A percentile compares a stretch with the other conserved stretches of the same genome.
These are phyloP conservation scores for Rambutsinella grinnellia DNA, from an alignment of 2,888 invertebrate species.

Conservation along the genomic window DNA sequence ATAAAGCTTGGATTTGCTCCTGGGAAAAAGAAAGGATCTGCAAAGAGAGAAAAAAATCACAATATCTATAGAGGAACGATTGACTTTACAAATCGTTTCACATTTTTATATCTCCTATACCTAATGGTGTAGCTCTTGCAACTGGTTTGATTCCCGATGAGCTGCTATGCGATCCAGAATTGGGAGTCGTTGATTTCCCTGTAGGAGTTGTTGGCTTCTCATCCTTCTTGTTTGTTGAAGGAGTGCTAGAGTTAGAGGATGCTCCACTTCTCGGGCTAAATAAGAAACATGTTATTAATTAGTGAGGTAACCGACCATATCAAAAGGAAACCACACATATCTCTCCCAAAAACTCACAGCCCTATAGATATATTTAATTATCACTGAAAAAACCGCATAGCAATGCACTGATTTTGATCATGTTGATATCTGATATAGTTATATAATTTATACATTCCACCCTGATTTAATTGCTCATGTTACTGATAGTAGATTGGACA, in stretches of 20 bases:
- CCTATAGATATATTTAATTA: constrained; percentile 22
- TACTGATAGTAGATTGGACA: neutral
- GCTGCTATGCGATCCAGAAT: constrained; percentile 70
- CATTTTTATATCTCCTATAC: constrained; percentile 52
- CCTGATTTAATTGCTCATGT: neutral
- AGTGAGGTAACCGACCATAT: constrained; percentile 1
- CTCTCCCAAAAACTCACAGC: neutral
- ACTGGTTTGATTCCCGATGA: constrained; percentile 72
- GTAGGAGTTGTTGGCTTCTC: constrained; percentile 93
- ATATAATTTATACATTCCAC: neutral
- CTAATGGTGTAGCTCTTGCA: constrained; percentile 71
- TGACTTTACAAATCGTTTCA: neutral
- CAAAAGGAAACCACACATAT: neutral
- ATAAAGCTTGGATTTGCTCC: constrained; percentile 68
- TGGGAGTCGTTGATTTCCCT: constrained; percentile 90
- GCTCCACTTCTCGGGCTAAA: constrained; percentile 81
- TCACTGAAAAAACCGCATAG: constrained; percentile 10
- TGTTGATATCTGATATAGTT: neutral
- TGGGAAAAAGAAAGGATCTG: constrained; percentile 60
- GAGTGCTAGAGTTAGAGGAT: constrained; percentile 91
- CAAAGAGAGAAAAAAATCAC: constrained; percentile 35
- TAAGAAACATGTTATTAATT: constrained; percentile 49
- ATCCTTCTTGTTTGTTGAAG: constrained; percentile 87
- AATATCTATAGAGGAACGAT: constrained; percentile 5
- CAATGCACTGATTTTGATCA: neutral